These are phyloP conservation scores for Rhynchomys soricoides DNA, from an alignment of 2,113 vertebrate genomes.

Conservation along the genomic window DNA sequence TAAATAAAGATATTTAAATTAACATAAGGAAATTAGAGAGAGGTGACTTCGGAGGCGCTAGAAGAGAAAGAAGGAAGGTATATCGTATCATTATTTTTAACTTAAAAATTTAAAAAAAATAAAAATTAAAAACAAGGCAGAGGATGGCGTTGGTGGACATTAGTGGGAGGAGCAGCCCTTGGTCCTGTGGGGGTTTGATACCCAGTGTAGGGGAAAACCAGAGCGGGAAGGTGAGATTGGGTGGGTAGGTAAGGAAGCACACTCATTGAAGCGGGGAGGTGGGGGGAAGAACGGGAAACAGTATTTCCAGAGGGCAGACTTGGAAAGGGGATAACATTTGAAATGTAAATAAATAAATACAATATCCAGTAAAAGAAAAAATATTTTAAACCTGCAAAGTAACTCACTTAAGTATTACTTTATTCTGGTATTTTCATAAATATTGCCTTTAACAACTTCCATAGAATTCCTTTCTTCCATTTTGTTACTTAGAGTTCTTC, in stretches of 20 bases:
- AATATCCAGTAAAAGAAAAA: no score
- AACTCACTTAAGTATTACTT: constrained; percentile 67
- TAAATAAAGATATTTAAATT: constrained; percentile 44
- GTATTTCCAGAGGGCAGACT: no score
- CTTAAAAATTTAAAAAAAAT: background rate
- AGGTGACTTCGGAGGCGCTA: background rate
- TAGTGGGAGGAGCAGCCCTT: no score
- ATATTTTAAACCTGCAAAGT: constrained; percentile 41
- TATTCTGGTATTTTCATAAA: constrained; percentile 67
- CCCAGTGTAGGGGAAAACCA: no score
- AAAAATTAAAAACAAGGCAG: background rate
- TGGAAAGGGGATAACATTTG: no score
- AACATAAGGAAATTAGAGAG: background rate
- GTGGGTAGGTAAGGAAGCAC: no score
- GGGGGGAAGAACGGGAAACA: no score
- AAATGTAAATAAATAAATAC: no score
- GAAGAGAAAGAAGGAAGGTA: background rate
- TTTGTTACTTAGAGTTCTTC: constrained; percentile 38
- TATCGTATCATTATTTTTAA: background rate
- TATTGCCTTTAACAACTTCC: constrained; percentile 53
- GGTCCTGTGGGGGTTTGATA: no score
- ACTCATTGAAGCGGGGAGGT: no score
- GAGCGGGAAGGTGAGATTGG: no score
- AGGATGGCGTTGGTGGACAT: no score
- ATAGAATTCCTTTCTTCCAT: constrained; percentile 34